Conservation (phyloP, 2,888 invertebrate genomes). For the Busseola fusca region DNA sequence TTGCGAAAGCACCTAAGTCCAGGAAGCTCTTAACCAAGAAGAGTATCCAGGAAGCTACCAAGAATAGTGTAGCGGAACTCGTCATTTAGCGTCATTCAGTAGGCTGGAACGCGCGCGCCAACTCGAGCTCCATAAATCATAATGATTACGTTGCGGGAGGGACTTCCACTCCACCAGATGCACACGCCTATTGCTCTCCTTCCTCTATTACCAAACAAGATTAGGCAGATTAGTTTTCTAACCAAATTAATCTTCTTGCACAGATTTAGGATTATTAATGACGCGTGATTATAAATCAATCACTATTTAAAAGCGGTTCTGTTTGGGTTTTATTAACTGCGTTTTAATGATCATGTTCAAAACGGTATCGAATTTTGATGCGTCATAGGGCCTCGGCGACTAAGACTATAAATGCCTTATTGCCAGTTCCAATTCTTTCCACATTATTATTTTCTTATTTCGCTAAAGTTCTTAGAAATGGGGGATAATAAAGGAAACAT, state of each 20-base stretch:
- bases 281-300: conserved; percentile 40
- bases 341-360: conserved; percentile 30
- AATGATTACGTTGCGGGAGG: conserved; percentile 50
- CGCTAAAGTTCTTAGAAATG: conserved; percentile 25
- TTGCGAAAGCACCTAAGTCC: conserved; percentile 8
- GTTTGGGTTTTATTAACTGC: conserved; percentile 26
- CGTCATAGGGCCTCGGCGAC: conserved; percentile 4
- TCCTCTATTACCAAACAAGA: conserved; percentile 52
- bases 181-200: conserved; percentile 53
- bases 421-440: background rate
- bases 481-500: conserved; percentile 38
- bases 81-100: conserved; percentile 58
- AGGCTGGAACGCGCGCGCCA: conserved; percentile 57
- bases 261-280: conserved; percentile 41
- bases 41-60: conserved; percentile 50
- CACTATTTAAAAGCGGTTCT: background rate
- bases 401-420: conserved; percentile 9
- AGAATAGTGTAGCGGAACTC: conserved; percentile 61
- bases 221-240: conserved; percentile 45
- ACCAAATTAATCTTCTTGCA: conserved; percentile 31
- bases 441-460: conserved; percentile 34
- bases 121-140: conserved; percentile 60
- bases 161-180: conserved; percentile 40
- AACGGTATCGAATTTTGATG: conserved; percentile 18
- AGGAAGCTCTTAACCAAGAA: conserved; percentile 46